Base-by-base conservation (phyloP, 2,888 invertebrate genomes). In the Petrolisthes cinctipes region DNA sequence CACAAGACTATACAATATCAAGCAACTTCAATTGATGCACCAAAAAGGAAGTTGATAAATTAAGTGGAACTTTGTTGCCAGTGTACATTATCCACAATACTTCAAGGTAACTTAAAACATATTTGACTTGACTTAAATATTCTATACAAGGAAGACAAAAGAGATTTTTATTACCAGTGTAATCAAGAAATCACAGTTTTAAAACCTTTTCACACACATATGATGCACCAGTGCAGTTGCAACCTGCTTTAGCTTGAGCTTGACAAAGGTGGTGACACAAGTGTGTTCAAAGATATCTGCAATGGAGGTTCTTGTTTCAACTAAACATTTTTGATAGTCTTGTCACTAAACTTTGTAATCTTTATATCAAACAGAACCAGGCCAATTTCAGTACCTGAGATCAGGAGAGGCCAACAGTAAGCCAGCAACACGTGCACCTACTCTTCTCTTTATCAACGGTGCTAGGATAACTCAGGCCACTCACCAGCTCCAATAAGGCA, bases 371-470 rank as follows among this genome's bases (percentile, higher is more conserved):
- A 83, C 73, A 81, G 81, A 80, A 71, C 84, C 87, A 87, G 87
- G 87, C 83, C 83, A 86, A 80, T 83, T 76, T 83, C 82, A 73
- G 61, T 86, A 86, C 87, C 87, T 87, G 87, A 87, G 87, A 87
- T 87, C 87, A 87, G 87, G 87, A 84, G 87, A 87, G 87, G 87
- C 87, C 87, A 87, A 84, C 81, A 84, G 57, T 83, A 83, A 87
- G 80, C 75, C 87, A 84, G 83, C 68, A 81, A 84, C 75, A 87
- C 79, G 79, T 84, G 75, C 84, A 87, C 83, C 71, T 73, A 53
- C 37, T 80, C 66, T 56, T 51, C 79, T 51, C 82, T 68, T 80
- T 37, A 76, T 75, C 54, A 53, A 73, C 57, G 66, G 75, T 83
- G 61, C 82, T 78, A 51, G 51, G 56, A 78, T 57, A 84, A 76